These are phyloP conservation scores for Chaenocephalus aceratus DNA, from an alignment of 2,113 vertebrate genomes.

Conservation along the genomic window DNA sequence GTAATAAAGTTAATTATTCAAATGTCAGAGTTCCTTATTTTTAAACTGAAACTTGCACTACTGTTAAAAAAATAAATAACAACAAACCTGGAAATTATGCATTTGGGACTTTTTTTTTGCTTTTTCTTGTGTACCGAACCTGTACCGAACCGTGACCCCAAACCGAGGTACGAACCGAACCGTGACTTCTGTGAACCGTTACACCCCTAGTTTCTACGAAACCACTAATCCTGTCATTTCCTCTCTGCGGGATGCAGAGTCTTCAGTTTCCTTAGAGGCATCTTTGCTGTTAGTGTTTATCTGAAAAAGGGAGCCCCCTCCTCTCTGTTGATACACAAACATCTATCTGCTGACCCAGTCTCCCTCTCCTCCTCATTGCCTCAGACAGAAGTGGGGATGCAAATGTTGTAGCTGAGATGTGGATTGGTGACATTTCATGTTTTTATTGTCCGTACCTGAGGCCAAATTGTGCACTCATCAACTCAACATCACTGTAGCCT, in stretches of 20 bases:
- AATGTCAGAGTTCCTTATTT: too few relatives aligned
- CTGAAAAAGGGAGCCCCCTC: conserved; percentile 1
- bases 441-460: conserved; percentile 27
- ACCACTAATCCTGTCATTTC: conserved; percentile 12
- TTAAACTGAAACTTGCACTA: too few relatives aligned
- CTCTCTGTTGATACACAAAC: conserved; percentile 39
- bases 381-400: conserved; percentile 44
- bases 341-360: conserved; percentile 43
- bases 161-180: too few relatives aligned
- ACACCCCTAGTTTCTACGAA: not conserved
- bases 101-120: too few relatives aligned
- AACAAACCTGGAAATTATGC: too few relatives aligned
- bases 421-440: conserved; percentile 18
- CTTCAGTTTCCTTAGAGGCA: conserved; percentile 9
- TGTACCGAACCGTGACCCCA: too few relatives aligned
- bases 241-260: conserved; percentile 1
- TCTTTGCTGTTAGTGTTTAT: not conserved
- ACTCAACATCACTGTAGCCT: conserved; percentile 11
- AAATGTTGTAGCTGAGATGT: conserved; percentile 30
- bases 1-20: too few relatives aligned
- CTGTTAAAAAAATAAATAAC: too few relatives aligned
- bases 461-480: conserved; percentile 9
- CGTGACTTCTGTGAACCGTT: too few relatives aligned
- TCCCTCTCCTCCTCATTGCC: conserved; percentile 32
- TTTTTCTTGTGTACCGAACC: too few relatives aligned